phyloP scores from a whole-genome alignment of 35 echinoderm and acorn worm species.

The Nesometra sesokonis region DNA sequence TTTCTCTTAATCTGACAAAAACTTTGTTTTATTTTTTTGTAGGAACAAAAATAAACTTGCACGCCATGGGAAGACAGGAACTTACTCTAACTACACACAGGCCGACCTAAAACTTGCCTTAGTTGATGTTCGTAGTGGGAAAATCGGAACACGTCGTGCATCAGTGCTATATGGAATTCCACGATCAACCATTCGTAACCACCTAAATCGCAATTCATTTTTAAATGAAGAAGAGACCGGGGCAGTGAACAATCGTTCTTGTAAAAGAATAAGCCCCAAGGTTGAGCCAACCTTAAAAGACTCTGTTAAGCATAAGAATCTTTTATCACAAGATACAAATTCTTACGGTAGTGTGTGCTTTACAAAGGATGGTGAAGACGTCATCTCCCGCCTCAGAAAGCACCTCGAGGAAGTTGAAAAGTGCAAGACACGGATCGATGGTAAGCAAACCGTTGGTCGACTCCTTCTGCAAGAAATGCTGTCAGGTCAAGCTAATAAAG shows the following conservation, averaged over 20 bases:
- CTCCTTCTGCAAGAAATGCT: background rate
- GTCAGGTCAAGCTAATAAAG: background rate
- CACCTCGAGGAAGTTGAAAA: background rate
- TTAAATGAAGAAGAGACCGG: slow-evolving; percentile 17
- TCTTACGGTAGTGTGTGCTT: background rate
- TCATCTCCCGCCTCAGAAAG: background rate
- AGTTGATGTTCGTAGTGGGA: slow-evolving; percentile 73
- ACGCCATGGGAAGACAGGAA: background rate
- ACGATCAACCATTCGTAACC: slow-evolving; percentile 92
- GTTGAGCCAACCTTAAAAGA: background rate
- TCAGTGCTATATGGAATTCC: slow-evolving; percentile 96
- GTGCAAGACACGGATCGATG: background rate
- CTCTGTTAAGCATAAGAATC: background rate
- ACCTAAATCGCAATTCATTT: slow-evolving; percentile 67
- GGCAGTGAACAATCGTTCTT: background rate
- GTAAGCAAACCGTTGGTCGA: background rate
- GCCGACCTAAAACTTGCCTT: slow-evolving; percentile 84
- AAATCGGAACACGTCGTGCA: slow-evolving; percentile 87
- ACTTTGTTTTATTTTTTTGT: background rate
- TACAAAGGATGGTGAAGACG: background rate
- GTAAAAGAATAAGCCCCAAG: background rate
- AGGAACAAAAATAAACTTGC: background rate
- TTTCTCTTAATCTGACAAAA: background rate
- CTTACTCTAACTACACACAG: slow-evolving; percentile 60
- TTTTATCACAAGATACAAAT: background rate